Evolutionary conservation across 2,113 vertebrate genomes (phyloP).

Genomic region (Oncorhynchus clarkii): DNA sequence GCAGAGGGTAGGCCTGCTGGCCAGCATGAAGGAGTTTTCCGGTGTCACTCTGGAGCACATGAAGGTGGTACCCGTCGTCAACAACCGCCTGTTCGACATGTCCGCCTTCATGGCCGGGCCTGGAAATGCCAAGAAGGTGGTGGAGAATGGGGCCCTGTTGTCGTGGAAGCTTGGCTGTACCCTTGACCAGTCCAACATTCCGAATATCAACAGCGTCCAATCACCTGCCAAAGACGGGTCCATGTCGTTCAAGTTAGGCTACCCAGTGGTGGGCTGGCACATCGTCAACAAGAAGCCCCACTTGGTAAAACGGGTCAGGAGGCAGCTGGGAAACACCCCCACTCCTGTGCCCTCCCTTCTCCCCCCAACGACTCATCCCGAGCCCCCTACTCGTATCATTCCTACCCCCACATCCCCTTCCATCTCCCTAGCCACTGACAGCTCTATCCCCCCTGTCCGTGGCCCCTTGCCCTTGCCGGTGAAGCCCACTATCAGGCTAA

Average conservation of each 20-base stretch:
- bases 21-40: slow-evolving; percentile 85
- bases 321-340: slow-evolving; percentile 91
- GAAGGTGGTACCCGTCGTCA: slow-evolving; percentile 92
- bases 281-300: slow-evolving; percentile 95
- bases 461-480: slow-evolving; percentile 87
- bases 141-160: slow-evolving; percentile 91
- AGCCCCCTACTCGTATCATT: slow-evolving; percentile 85
- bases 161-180: slow-evolving; percentile 95
- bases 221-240: slow-evolving; percentile 88
- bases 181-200: slow-evolving; percentile 86
- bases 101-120: slow-evolving; percentile 97
- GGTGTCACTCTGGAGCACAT: slow-evolving; percentile 85
- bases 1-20: slow-evolving; percentile 83
- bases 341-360: slow-evolving; percentile 87
- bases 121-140: slow-evolving; percentile 95
- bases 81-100: slow-evolving; percentile 97
- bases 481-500: slow-evolving; percentile 89
- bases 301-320: slow-evolving; percentile 83
- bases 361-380: slow-evolving; percentile 83
- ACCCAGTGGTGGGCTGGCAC: slow-evolving; percentile 96
- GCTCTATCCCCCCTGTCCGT: slow-evolving; percentile 81
- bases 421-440: slow-evolving; percentile 86
- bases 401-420: slow-evolving; percentile 89
- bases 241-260: slow-evolving; percentile 90
- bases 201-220: slow-evolving; percentile 88